Base-by-base conservation (phyloP, 2,113 vertebrate species). In the Protobothrops mucrosquamatus region DNA sequence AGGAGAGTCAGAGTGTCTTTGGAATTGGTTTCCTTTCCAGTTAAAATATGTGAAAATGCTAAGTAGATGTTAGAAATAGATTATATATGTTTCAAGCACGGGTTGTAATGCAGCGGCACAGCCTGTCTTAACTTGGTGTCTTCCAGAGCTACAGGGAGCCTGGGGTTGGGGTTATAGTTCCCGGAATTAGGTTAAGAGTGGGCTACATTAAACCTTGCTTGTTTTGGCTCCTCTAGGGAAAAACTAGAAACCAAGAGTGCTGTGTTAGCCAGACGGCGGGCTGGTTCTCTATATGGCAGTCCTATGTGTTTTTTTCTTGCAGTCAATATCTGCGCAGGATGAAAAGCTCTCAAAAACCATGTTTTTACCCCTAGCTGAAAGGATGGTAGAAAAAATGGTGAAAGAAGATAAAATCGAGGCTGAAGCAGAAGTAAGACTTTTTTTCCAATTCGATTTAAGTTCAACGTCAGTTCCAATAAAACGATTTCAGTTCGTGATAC, bases 331-430 rank as follows among this genome's bases (percentile, higher is more conserved):
- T 6, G 99, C 99, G 3, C 98, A 99, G 94, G 99, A 99, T 96
- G 99, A 99, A 96, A 99, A 99, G 94, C 98, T 99, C 94, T 98
- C 99, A 34, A 99, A 99, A 95, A 99, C 99, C 0, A 99, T 99
- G 99, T 99, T 99, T 97, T 97, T 99, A 95, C 99, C 99, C 3
- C 98, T 99, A 61, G 99, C 99, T 46, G 99, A 99, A 91, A 98
- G 99, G 89, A 99, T 99, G 99, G 99, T 99, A 95, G 99, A 99
- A 96, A 99, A 99, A 96, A 99, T 99, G 99, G 99, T 99, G 11
- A 99, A 99, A 94, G 99, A 99, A 95, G 99, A 99, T 95, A 99
- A 99, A 97, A 99, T 99, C 2, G 99, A 99, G 96, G 99, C 99
- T 0, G 99, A 99, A 95, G 99, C 99, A n/a, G 99, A 99, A 97